Percentiles rank a stretch among this genome's conserved stretches.
Evolutionary conservation across 2,797 vertebrate species (phyloP).

Genomic region (Dallia pectoralis): DNA sequence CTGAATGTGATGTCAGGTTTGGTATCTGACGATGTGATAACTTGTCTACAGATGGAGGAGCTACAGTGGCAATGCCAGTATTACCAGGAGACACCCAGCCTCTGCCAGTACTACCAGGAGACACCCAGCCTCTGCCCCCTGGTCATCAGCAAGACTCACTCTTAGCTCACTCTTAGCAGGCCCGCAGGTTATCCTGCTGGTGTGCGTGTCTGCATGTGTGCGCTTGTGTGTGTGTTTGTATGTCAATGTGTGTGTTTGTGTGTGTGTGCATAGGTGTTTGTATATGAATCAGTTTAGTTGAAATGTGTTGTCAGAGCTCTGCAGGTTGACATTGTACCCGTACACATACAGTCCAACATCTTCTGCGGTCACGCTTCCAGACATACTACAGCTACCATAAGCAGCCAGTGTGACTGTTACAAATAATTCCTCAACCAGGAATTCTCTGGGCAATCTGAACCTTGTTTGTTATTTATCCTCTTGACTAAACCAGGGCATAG

Average conservation of each 20-base stretch:
- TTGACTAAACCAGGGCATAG: slow-evolving; percentile 29
- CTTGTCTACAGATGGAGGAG: slow-evolving; percentile 32
- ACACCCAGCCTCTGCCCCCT: slow-evolving; percentile 43
- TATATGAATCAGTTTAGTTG: background rate
- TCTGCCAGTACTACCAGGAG: slow-evolving; percentile 43
- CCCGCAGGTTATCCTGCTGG: slow-evolving; percentile 4
- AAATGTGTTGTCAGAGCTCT: background rate
- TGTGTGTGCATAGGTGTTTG: background rate
- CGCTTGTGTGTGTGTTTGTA: slow-evolving; percentile 18
- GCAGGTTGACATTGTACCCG: background rate
- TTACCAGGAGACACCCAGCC: slow-evolving; percentile 52
- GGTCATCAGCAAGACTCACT: slow-evolving; percentile 55
- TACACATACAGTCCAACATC: background rate
- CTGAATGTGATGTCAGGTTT: background rate
- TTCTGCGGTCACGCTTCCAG: slow-evolving; percentile 11
- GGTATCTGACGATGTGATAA: background rate
- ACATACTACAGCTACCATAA: slow-evolving; percentile 5
- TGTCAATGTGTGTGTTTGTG: slow-evolving; percentile 1
- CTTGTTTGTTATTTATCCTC: slow-evolving; percentile 29
- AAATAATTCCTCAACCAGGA: slow-evolving; percentile 30
- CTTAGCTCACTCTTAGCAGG: slow-evolving; percentile 60
- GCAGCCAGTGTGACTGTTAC: slow-evolving; percentile 21
- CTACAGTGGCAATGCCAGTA: slow-evolving; percentile 15
- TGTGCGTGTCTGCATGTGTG: slow-evolving; percentile 11
- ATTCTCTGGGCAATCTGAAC: slow-evolving; percentile 27